Conservation (phyloP, 2,797 vertebrate genomes). For the Poliocrania exsul region DNA sequence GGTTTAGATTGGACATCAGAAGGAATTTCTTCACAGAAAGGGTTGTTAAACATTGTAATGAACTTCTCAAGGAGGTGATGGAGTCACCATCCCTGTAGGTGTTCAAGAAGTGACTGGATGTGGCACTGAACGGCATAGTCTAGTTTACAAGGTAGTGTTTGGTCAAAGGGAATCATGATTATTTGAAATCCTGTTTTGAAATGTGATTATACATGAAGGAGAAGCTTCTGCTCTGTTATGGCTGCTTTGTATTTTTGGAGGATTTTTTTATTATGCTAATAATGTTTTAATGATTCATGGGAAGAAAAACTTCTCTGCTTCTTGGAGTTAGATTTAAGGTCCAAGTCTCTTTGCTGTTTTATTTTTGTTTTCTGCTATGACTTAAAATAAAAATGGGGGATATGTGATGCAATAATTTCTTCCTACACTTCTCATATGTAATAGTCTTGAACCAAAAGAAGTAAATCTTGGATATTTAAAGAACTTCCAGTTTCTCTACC, state of each 20-base stretch:
- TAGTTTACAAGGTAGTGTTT: background rate
- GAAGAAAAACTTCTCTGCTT: background rate
- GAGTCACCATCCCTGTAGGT: background rate
- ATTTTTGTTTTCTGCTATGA: background rate
- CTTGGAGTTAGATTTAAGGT: background rate
- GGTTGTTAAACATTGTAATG: background rate
- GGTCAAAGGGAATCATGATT: background rate
- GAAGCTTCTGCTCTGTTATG: background rate
- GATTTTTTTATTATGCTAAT: background rate
- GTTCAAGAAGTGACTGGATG: background rate
- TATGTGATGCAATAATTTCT: background rate
- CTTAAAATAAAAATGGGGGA: background rate
- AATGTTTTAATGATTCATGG: constrained; percentile 3
- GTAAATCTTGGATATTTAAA: background rate
- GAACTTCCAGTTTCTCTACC: background rate
- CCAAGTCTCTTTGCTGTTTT: background rate
- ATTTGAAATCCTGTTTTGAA: background rate
- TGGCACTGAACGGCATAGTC: background rate
- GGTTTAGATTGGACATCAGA: too few relatives aligned
- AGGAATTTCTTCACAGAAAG: background rate
- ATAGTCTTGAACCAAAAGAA: background rate
- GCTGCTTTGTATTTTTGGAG: background rate
- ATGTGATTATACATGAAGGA: background rate
- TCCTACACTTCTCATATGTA: background rate
- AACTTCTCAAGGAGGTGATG: background rate